Percentiles rank a stretch among this genome's conserved stretches.
phyloP scores from a whole-genome alignment of 2,888 invertebrate genomes.

The Morpho deidamia region DNA sequence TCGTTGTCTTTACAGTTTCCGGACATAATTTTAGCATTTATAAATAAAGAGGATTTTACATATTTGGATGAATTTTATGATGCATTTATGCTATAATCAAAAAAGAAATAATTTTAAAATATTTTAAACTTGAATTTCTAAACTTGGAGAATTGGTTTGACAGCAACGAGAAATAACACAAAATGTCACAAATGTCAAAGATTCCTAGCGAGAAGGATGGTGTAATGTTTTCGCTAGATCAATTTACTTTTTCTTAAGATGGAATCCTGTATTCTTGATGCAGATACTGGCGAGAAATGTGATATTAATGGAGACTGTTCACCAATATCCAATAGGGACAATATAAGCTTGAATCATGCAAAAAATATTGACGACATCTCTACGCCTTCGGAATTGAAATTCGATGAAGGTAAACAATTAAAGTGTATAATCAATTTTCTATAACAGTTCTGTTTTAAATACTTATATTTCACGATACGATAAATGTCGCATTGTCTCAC shows the following conservation, averaged over 20 bases:
- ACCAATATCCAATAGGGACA: conserved; percentile 39
- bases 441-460: not conserved
- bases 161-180: too few relatives aligned
- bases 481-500: not conserved
- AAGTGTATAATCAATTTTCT: conserved; percentile 7
- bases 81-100: too few relatives aligned
- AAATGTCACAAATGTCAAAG: conserved; percentile 39
- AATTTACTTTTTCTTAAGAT: conserved; percentile 51
- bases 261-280: conserved; percentile 56
- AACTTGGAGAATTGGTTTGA: too few relatives aligned
- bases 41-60: too few relatives aligned
- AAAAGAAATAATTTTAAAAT: too few relatives aligned
- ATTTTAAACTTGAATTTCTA: too few relatives aligned
- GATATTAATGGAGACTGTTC: conserved; percentile 57
- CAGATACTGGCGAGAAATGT: conserved; percentile 48
- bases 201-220: conserved; percentile 40
- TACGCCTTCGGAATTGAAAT: conserved; percentile 81
- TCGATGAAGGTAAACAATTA: conserved; percentile 78
- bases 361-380: conserved; percentile 76
- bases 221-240: conserved; percentile 66
- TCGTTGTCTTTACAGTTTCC: not conserved
- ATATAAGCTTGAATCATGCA: conserved; percentile 52
- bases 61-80: too few relatives aligned
- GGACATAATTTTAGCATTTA: not conserved
- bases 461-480: not conserved